Evolutionary conservation across 2,888 invertebrate species (phyloP).

Genomic region (Sphinx pinastri): DNA sequence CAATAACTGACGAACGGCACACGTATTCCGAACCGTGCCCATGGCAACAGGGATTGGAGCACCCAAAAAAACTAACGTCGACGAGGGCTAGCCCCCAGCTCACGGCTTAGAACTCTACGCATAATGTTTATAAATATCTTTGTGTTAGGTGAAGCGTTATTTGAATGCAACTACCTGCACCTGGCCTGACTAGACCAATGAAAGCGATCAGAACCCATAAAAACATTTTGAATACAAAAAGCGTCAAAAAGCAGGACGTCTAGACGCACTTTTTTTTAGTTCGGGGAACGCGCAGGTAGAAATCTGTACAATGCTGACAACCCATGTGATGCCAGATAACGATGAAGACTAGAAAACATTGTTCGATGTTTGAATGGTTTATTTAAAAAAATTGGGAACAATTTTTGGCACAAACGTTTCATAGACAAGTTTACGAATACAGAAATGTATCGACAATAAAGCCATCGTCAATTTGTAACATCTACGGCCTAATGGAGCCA

Average conservation of each 20-base stretch:
- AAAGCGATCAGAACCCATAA: constrained; percentile 69
- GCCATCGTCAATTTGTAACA: constrained; percentile 2
- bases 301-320: constrained; percentile 48
- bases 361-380: constrained; percentile 23
- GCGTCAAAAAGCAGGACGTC: constrained; percentile 78
- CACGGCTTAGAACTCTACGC: constrained; percentile 16
- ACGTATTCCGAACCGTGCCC: constrained; percentile 7
- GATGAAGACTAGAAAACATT: constrained; percentile 26
- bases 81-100: constrained; percentile 23
- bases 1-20: constrained; percentile 1
- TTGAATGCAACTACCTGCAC: constrained; percentile 73
- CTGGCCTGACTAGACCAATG: constrained; percentile 68
- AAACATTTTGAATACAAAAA: constrained; percentile 75
- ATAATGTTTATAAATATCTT: constrained; percentile 39
- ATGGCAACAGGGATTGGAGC: constrained; percentile 20
- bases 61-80: constrained; percentile 18
- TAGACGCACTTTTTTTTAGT: constrained; percentile 73
- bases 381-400: constrained; percentile 25
- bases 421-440: constrained; percentile 8
- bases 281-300: constrained; percentile 76
- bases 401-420: constrained; percentile 26
- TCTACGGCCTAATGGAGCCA: not conserved
- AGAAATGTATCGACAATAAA: not conserved
- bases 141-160: constrained; percentile 61
- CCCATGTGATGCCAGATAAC: constrained; percentile 27